These are phyloP conservation scores for Lepus europaeus DNA, from an alignment of 2,113 vertebrate genomes.

Conservation along the genomic window DNA sequence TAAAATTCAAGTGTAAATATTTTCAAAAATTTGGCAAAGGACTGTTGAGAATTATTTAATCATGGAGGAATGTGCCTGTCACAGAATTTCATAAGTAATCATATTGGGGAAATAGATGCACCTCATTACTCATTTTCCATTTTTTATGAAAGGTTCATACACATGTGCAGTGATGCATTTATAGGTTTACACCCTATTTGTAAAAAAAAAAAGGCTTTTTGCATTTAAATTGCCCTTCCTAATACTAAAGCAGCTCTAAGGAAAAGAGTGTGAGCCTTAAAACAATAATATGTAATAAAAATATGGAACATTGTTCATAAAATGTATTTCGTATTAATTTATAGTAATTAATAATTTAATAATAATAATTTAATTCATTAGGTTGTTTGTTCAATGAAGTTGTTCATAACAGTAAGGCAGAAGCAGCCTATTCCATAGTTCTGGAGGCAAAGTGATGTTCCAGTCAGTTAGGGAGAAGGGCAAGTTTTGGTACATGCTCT, in stretches of 20 bases:
- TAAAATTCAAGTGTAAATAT: slow-evolving; percentile 37
- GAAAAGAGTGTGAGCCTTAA: slow-evolving; percentile 8
- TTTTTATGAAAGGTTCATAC: slow-evolving; percentile 81
- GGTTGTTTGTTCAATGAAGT: neutral
- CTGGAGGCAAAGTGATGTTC: neutral
- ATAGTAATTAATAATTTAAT: slow-evolving; percentile 32
- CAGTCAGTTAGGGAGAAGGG: neutral
- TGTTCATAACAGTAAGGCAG: neutral
- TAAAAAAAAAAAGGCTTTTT: slow-evolving; percentile 76
- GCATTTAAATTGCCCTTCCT: slow-evolving; percentile 81
- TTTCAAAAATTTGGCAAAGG: neutral
- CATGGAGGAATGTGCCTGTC: slow-evolving; percentile 44
- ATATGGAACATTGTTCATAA: slow-evolving; percentile 41
- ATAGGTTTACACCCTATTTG: slow-evolving; percentile 79
- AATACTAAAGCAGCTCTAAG: slow-evolving; percentile 40
- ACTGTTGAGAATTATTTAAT: slow-evolving; percentile 66
- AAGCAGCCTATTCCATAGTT: neutral
- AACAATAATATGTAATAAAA: slow-evolving; percentile 41
- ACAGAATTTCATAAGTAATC: slow-evolving; percentile 75
- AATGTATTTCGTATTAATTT: slow-evolving; percentile 44
- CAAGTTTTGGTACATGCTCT: no score
- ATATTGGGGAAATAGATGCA: slow-evolving; percentile 74
- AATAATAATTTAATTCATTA: neutral
- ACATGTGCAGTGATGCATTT: slow-evolving; percentile 78
- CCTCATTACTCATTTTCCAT: slow-evolving; percentile 81